Conservation (phyloP, 2,113 vertebrate genomes). For the Sturnus vulgaris region DNA sequence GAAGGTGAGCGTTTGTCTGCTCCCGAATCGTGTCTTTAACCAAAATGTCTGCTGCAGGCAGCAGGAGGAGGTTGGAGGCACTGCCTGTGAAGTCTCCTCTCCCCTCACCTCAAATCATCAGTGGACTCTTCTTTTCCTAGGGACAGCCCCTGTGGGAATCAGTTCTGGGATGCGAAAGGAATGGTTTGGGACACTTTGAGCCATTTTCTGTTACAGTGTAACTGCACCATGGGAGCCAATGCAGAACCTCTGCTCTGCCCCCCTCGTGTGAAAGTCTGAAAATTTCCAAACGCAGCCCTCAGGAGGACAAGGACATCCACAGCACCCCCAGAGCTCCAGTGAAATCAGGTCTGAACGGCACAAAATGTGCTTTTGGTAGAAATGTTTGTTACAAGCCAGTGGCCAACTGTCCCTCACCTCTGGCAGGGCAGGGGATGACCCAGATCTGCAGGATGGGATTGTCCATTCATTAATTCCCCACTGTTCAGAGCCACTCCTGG, state of each 20-base stretch:
- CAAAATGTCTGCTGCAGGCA: background rate
- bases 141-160: background rate
- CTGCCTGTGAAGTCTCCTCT: background rate
- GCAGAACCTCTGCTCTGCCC: background rate
- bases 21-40: background rate
- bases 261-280: rapidly evolving
- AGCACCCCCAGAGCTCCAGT: background rate
- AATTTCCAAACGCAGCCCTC: background rate
- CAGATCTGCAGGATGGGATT: background rate
- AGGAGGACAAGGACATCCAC: background rate
- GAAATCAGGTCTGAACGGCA: background rate
- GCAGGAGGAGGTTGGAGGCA: background rate
- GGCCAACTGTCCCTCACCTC: background rate
- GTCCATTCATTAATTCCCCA: background rate
- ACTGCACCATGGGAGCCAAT: rapidly evolving
- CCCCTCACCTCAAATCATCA: background rate
- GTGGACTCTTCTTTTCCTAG: background rate
- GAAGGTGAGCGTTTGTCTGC: rapidly evolving
- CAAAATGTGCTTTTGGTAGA: background rate
- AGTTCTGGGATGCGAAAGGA: background rate
- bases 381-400: background rate
- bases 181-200: rapidly evolving
- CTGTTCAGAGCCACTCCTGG: background rate
- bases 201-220: background rate
- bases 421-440: background rate